A percentile compares a stretch with the other conserved stretches of the same genome.
These are phyloP conservation scores for Aulostomus chinensis DNA, from an alignment of 2,797 vertebrate species.

Conservation along the genomic window DNA sequence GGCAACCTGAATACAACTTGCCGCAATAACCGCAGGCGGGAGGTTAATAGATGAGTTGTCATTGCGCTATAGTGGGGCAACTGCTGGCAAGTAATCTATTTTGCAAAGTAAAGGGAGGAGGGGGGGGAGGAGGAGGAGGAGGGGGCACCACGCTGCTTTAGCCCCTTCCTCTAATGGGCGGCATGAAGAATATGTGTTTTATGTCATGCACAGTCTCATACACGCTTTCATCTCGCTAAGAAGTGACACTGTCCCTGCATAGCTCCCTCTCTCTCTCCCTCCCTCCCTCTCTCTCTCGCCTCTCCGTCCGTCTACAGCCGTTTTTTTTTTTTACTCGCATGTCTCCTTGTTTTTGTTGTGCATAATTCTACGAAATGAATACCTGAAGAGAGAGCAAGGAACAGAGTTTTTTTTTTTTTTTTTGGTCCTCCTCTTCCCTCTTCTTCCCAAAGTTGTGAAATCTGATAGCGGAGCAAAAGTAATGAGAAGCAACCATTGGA, in stretches of 20 bases:
- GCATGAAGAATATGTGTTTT: conserved; percentile 90
- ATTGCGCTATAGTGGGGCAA: conserved; percentile 67
- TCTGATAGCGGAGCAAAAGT: conserved; percentile 95
- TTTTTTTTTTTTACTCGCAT: conserved; percentile 57
- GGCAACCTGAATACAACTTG: conserved; percentile 79
- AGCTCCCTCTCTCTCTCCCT: conserved; percentile 51
- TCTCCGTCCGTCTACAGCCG: conserved; percentile 54
- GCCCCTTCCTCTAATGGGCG: conserved; percentile 86
- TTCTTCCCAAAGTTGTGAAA: conserved; percentile 89
- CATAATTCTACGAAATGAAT: conserved; percentile 89
- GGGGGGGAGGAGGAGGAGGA: conserved; percentile 20
- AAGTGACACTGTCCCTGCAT: conserved; percentile 89
- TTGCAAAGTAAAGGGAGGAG: conserved; percentile 73
- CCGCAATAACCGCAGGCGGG: conserved; percentile 55
- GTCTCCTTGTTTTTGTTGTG: conserved; percentile 82
- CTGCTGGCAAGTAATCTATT: conserved; percentile 79
- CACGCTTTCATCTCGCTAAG: conserved; percentile 89
- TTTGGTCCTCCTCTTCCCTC: background rate
- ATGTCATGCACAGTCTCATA: conserved; percentile 87
- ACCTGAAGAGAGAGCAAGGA: conserved; percentile 90
- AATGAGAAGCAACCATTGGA: conserved; percentile 98
- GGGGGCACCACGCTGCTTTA: conserved; percentile 85
- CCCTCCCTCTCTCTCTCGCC: too few relatives aligned
- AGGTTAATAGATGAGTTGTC: conserved; percentile 65
- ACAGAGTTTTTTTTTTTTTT: conserved; percentile 63